These are phyloP conservation scores for Drosophila leonis DNA, from an alignment of 2,888 invertebrate species.

Conservation along the genomic window DNA sequence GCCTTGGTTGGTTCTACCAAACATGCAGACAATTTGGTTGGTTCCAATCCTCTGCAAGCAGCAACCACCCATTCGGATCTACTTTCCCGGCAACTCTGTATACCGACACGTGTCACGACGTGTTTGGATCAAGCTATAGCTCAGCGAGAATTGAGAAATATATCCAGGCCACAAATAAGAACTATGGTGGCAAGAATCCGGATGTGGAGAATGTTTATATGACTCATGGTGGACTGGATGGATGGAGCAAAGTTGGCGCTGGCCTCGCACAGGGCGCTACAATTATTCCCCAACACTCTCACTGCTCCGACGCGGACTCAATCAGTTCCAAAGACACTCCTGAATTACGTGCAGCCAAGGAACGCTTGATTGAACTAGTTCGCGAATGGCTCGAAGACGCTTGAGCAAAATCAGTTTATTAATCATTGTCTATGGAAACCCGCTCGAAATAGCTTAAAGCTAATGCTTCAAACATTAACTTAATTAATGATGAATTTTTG, in stretches of 20 bases:
- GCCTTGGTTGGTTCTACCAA: constrained; percentile 90
- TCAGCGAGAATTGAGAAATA: constrained; percentile 45
- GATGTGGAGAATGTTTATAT: constrained; percentile 86
- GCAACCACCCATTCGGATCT: constrained; percentile 86
- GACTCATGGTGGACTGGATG: constrained; percentile 86
- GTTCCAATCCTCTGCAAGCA: constrained; percentile 90
- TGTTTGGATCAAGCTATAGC: constrained; percentile 58
- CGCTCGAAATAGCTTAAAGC: background rate
- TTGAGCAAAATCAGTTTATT: background rate
- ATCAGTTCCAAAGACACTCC: constrained; percentile 65
- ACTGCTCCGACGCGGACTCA: constrained; percentile 80
- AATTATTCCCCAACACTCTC: constrained; percentile 72
- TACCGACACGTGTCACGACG: constrained; percentile 60
- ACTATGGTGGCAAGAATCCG: constrained; percentile 85
- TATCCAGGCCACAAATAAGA: constrained; percentile 83
- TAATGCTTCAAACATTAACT: background rate
- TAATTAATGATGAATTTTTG: background rate
- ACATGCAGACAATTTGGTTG: constrained; percentile 94
- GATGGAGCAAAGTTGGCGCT: constrained; percentile 86
- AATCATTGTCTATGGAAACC: background rate
- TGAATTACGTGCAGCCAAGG: constrained; percentile 68
- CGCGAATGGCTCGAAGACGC: constrained; percentile 62
- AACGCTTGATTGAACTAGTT: constrained; percentile 60
- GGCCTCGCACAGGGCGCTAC: constrained; percentile 58
- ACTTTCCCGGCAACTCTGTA: constrained; percentile 73